Evolutionary conservation across 2,113 vertebrate species (phyloP).

Genomic region (Otocyon megalotis): DNA sequence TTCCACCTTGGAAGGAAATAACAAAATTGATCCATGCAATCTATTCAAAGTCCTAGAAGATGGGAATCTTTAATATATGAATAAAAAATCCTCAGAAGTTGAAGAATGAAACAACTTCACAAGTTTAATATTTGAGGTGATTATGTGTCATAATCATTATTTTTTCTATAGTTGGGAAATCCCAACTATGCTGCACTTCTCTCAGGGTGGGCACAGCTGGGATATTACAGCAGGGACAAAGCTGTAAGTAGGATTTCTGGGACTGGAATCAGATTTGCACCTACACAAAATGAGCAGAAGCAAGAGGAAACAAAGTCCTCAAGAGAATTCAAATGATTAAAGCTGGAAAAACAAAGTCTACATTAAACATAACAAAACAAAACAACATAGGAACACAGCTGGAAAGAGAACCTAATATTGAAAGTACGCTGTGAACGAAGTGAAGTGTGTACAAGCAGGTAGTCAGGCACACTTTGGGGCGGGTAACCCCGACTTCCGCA

Average conservation of each 20-base stretch:
- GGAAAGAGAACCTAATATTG: not conserved
- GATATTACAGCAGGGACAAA: not conserved
- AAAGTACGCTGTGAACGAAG: not conserved
- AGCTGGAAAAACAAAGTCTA: not conserved
- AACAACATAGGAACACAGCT: not conserved
- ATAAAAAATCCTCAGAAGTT: not conserved
- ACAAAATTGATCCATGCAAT: not conserved
- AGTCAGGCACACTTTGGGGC: not conserved
- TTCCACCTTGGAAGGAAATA: not conserved
- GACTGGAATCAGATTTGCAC: not conserved
- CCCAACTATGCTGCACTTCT: not conserved
- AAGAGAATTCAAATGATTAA: not conserved
- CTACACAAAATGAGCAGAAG: not conserved
- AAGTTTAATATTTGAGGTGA: not conserved
- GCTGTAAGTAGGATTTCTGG: not conserved
- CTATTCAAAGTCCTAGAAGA: not conserved
- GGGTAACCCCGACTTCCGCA: not conserved
- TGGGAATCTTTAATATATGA: not conserved
- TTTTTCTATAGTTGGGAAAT: not conserved
- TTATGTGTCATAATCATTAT: not conserved
- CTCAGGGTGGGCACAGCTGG: not conserved
- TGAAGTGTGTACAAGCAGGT: not conserved
- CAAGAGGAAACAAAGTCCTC: not conserved
- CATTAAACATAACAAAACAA: not conserved
- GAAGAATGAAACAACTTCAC: not conserved